Base-by-base conservation (phyloP, 1,140 invertebrate species). In the Leptoteleia sp. region DNA sequence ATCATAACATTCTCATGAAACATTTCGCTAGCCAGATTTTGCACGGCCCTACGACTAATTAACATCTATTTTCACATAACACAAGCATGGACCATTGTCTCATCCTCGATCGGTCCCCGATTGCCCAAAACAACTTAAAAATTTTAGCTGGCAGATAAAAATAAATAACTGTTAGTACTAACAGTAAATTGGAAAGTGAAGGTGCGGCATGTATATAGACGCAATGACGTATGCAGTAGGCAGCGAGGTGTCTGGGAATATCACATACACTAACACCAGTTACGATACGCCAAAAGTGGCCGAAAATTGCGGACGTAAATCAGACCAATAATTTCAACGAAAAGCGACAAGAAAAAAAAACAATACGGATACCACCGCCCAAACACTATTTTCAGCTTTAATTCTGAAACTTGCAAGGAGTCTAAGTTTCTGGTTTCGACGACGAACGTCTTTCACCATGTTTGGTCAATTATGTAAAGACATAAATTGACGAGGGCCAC, bases 141-240 rank as follows among this genome's bases (percentile, higher is more conserved):
- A 29, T 15, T 4, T 59, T 40, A 17, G 22, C 42, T 59, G 55
- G 25, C 35, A 43, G 75, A 79, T 71, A 79, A 73, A 79, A 79
- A 71, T 75, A 75, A 79, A 75, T 67, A 64, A 79, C 77, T 64
- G 77, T 71, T 65, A 42, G 50, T 75, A 45, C 72, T 82, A 81
- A 75, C 81, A 80, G 83, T 76, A 83, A 83, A 86, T 85, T 85
- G 85, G 82, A 88, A 88, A 88, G 87, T 88, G 87, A 88, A 87
- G 87, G 87, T 87, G 82, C 80, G 70, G 64, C 78, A 64, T 78
- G 76, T 79, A 71, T 82, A 80, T 84, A 82, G 82, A 9, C 45
- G 38, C 81, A 85, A 86, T 84, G 85, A 86, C 82, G 62, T 78
- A 73, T 81, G 64, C 61, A 79, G 61, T 33, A 17, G 13, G 50